Evolutionary conservation across 2,888 invertebrate genomes (phyloP).

Genomic region (Pammene fasciana): DNA sequence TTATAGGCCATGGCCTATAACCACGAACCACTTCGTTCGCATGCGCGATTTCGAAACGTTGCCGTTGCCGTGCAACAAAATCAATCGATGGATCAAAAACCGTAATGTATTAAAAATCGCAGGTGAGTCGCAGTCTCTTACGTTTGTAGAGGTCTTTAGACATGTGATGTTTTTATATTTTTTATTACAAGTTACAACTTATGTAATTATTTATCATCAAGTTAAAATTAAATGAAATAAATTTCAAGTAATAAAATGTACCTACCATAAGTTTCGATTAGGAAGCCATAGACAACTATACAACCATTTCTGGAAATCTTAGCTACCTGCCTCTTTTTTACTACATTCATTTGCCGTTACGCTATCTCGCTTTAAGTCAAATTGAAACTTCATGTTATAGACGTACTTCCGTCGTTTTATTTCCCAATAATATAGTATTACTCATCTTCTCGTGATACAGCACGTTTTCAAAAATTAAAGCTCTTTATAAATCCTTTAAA

Average conservation of each 20-base stretch:
- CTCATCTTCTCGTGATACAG: conserved; percentile 53
- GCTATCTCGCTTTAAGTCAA: conserved; percentile 37
- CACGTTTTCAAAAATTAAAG: conserved; percentile 48
- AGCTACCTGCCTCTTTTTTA: conserved; percentile 19
- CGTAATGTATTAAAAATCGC: too few species aligned
- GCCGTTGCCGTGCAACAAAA: too few species aligned
- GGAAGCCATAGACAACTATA: conserved; percentile 26
- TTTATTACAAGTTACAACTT: background rate
- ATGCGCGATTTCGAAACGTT: too few species aligned
- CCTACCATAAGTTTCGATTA: conserved; percentile 5
- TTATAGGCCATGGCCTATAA: too few species aligned
- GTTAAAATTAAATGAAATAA: background rate
- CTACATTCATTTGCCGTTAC: background rate
- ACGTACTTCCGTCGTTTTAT: conserved; percentile 72
- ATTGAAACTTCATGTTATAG: conserved; percentile 48
- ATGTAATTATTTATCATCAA: background rate
- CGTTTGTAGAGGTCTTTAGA: too few species aligned
- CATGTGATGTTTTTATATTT: too few species aligned
- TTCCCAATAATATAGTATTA: conserved; percentile 63
- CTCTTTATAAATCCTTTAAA: conserved; percentile 57
- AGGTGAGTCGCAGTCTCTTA: too few species aligned
- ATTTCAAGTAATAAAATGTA: background rate
- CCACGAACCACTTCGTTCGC: too few species aligned
- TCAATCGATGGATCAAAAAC: too few species aligned
- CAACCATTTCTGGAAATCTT: conserved; percentile 19